Evolutionary conservation across 1,140 invertebrate species (phyloP).

Genomic region (Papilio polytes): DNA sequence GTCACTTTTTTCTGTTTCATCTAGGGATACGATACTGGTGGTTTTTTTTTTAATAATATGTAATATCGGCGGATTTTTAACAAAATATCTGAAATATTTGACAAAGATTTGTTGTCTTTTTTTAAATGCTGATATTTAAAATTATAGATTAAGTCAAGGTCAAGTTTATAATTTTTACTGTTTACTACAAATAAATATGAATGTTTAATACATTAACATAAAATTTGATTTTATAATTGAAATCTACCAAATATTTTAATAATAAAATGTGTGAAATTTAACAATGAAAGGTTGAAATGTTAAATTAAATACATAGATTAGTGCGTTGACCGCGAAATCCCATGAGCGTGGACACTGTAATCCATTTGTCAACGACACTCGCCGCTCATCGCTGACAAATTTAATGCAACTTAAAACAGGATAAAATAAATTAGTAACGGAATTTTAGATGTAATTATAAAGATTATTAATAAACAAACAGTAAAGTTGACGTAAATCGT

Average conservation of each 20-base stretch:
- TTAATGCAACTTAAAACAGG: not conserved
- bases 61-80: not conserved
- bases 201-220: not conserved
- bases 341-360: slow-evolving; percentile 5
- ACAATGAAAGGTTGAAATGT: not conserved
- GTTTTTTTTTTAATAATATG: not conserved
- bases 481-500: not conserved
- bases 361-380: slow-evolving; percentile 18
- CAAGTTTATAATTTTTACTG: not conserved
- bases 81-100: too few relatives aligned
- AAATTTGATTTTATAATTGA: not conserved
- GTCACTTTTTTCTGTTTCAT: not conserved
- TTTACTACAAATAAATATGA: not conserved
- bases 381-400: not conserved
- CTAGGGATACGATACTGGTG: not conserved
- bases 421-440: not conserved
- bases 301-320: slow-evolving; percentile 29
- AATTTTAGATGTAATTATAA: not conserved
- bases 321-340: not conserved
- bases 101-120: too few relatives aligned
- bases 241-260: not conserved
- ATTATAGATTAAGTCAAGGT: too few relatives aligned
- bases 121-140: too few relatives aligned
- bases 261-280: not conserved
- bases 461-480: not conserved